These are phyloP conservation scores for Ganaspis sp. DNA, from an alignment of 1,140 invertebrate species.

Conservation along the genomic window DNA sequence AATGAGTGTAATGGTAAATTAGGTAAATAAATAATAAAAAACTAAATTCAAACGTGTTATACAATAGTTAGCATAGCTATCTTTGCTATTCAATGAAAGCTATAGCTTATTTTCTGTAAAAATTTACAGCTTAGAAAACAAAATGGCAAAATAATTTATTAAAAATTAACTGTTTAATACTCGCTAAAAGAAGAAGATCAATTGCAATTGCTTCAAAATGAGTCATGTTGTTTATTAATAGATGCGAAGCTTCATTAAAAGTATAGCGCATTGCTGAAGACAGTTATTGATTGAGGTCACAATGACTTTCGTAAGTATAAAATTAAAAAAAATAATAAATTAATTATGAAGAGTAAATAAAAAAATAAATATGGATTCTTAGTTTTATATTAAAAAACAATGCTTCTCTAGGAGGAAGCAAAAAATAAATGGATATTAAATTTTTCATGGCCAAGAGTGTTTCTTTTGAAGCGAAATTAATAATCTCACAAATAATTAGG, in stretches of 20 bases:
- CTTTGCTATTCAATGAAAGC: not conserved
- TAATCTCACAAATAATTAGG: slow-evolving; percentile 38
- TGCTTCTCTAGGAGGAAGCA: too few relatives aligned
- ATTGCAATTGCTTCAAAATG: slow-evolving; percentile 15
- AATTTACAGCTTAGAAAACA: too few relatives aligned
- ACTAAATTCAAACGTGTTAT: not conserved
- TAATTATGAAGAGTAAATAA: too few relatives aligned
- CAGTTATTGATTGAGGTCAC: slow-evolving; percentile 50
- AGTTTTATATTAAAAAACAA: too few relatives aligned
- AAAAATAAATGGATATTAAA: slow-evolving; percentile 39
- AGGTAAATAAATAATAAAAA: not conserved
- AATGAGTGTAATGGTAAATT: not conserved
- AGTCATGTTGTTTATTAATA: slow-evolving; percentile 42
- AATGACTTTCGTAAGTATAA: not conserved
- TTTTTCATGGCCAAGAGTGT: too few relatives aligned
- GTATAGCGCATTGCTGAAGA: slow-evolving; percentile 54
- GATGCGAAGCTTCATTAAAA: slow-evolving; percentile 55
- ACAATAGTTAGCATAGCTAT: not conserved
- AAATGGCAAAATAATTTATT: slow-evolving; percentile 33
- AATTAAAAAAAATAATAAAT: slow-evolving; percentile 30
- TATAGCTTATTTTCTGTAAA: too few relatives aligned
- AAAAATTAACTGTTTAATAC: slow-evolving; percentile 49
- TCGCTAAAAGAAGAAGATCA: slow-evolving; percentile 50
- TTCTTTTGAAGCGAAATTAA: slow-evolving; percentile 9
- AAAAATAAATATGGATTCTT: too few relatives aligned